Base-by-base conservation (phyloP, 2,888 invertebrate species). In the Fragum sueziense region DNA sequence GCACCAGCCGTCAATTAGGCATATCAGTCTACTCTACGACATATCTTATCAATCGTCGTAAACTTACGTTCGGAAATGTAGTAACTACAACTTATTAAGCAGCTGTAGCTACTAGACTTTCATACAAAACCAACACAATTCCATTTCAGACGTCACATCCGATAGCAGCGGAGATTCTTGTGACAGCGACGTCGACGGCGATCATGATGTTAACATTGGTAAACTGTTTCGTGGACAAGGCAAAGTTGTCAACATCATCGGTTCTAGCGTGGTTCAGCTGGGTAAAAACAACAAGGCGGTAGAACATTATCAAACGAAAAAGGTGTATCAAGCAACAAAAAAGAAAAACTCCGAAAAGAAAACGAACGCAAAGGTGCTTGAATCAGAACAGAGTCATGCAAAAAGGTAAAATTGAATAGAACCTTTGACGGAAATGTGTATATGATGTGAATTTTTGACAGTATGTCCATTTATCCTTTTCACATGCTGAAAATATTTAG, bases 241-340 rank as follows among this genome's bases (percentile, higher is more conserved):
- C 11, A 74, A 71, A 34, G 22, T 62, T 11, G 22, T 74, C 41
- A 79, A 79, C 59, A 71, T 79, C 20, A 27, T 59, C 17, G 70
- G 74, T 1, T 79, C 74, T 51, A 54, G 41, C 9, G 70, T 52
- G 31, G 74, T 79, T 11, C 79, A 79, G 22, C 47, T 79, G n/a
- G 79, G 79, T 0, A 57, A 41, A 47, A 37, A 65, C 20, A 79
- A 79, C 34, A 34, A 41, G 25, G 20, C 54, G 6, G 34, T 70
- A 0, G 70, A 70, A 22, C 25, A 31, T 7, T 54, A 70, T 34
- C 54, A 17, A 22, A 54, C 70, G 4, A 70, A 70, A 34, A 33
- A 29, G 9, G 33, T 61, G 27, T 33, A 31, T 33, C 31, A 33
- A n/a, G 61, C 25, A 22, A 57, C 11, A 27, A 11, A 22, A 3